Conservation (phyloP, 2,113 vertebrate species). For the Illadopsis cleaveri region DNA sequence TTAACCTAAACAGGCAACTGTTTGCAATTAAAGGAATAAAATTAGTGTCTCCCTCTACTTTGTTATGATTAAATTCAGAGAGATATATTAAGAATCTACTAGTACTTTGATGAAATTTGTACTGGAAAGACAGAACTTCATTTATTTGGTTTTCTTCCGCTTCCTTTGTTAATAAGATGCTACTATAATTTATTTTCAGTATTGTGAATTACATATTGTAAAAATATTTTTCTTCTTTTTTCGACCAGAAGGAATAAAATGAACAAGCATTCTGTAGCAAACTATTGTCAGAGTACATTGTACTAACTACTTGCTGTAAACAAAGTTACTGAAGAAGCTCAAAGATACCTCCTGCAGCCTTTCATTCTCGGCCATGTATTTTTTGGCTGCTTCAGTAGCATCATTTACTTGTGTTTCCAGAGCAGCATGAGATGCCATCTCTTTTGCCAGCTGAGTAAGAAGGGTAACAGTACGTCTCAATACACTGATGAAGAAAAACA, state of each 20-base stretch:
- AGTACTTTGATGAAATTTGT: not conserved
- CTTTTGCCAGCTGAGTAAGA: conserved; percentile 85
- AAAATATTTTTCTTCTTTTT: not conserved
- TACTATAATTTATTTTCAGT: not conserved
- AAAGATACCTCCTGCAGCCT: conserved; percentile 82
- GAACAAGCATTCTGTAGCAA: not conserved
- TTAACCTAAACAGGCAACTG: not conserved
- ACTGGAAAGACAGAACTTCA: not conserved
- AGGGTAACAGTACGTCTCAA: conserved; percentile 86
- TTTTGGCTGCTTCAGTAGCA: conserved; percentile 82
- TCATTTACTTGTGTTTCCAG: conserved; percentile 84
- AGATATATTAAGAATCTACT: not conserved
- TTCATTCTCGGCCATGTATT: conserved; percentile 85
- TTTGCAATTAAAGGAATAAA: not conserved
- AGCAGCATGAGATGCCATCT: conserved; percentile 66
- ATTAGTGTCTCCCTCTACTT: not conserved
- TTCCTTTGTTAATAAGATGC: not conserved
- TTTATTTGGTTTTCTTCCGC: not conserved
- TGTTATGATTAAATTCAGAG: not conserved
- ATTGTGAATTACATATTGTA: not conserved
- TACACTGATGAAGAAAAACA: conserved; percentile 66
- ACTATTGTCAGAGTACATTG: not conserved
- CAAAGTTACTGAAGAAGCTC: conserved; percentile 6
- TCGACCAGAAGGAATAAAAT: not conserved
- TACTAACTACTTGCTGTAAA: not conserved